Evolutionary conservation across 1,140 invertebrate species (phyloP), one percentile per base, ranked within the genome.

Genomic region (Oryctes rhinoceros): DNA sequence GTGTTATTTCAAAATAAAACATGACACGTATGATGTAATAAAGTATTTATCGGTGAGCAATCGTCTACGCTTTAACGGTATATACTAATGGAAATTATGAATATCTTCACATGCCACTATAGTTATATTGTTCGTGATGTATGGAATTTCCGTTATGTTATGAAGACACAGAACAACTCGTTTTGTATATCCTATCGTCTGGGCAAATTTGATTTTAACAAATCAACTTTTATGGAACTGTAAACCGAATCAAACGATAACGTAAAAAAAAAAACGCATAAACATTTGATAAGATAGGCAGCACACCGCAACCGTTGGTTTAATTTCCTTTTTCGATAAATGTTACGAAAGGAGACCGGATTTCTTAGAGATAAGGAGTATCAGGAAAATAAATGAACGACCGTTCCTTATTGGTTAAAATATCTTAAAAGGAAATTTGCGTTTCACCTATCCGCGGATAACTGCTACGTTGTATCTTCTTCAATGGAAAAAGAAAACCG

Each of bases 241-340:
- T 71, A 35, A 71, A 71, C 11, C 65, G 11, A 35, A 71, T 37
- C 24, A 7, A 71, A 24, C 35, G 65, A 71, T 71, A 71, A 37
- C 65, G 53, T 18, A 59, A 53, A 13, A 71, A 71, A 59, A 53
- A 13, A 71, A 71, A 71, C 30, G 24, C 65, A 24, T 71, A 71
- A 71, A 71, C 35, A 71, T 71, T 30, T 35, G 65, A 71, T 71
- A 35, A 71, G 24, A 37, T 71, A 71, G 1, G 1, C 20, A 71
- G 20, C 24, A 11, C 11, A 71, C 65, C 65, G 35, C 65, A 71
- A 71, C 7, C 35, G 65, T 13, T 37, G 65, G 65, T 37, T 71
- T 71, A 71, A 71, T 71, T 71, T 71, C 65, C 65, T 71, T 71
- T 71, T 71, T 71, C 65, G 65, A 71, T 71, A 71, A 71, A 15